Conservation (phyloP, 2,888 invertebrate genomes). For the Lepidocyrtoides sp. region DNA sequence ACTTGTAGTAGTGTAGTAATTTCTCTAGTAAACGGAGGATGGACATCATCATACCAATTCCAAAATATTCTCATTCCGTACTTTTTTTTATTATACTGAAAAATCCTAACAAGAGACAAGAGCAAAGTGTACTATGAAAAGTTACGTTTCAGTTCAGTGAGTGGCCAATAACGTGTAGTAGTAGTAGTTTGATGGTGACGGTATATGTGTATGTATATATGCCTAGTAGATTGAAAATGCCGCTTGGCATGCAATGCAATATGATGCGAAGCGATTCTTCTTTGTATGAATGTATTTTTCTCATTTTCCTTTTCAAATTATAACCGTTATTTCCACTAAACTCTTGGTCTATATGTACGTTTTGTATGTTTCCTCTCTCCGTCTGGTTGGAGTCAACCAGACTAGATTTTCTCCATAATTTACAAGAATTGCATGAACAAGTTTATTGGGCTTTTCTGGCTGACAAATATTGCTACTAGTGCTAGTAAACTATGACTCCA, state of each 20-base stretch:
- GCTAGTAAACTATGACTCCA: conserved; percentile 53
- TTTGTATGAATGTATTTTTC: no score
- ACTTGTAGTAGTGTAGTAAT: no score
- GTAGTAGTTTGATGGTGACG: no score
- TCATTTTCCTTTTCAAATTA: background rate
- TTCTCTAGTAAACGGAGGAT: background rate
- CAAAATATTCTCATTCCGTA: background rate
- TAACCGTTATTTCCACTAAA: no score
- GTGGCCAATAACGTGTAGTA: no score
- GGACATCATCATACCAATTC: background rate
- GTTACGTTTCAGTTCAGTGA: background rate
- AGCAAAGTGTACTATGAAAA: background rate
- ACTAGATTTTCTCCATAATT: conserved; percentile 74
- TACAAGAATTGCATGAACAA: conserved; percentile 71
- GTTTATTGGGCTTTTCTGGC: conserved; percentile 73
- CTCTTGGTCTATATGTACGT: no score
- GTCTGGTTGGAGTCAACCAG: conserved; percentile 73
- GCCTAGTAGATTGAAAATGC: background rate
- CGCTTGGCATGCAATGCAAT: background rate
- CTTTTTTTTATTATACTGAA: background rate
- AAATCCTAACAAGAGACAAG: background rate
- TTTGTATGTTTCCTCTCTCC: no score
- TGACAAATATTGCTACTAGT: conserved; percentile 72
- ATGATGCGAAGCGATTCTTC: no score
- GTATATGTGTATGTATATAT: background rate